phyloP scores from a whole-genome alignment of 2,113 vertebrate genomes.

The Herpailurus yagouaroundi region DNA sequence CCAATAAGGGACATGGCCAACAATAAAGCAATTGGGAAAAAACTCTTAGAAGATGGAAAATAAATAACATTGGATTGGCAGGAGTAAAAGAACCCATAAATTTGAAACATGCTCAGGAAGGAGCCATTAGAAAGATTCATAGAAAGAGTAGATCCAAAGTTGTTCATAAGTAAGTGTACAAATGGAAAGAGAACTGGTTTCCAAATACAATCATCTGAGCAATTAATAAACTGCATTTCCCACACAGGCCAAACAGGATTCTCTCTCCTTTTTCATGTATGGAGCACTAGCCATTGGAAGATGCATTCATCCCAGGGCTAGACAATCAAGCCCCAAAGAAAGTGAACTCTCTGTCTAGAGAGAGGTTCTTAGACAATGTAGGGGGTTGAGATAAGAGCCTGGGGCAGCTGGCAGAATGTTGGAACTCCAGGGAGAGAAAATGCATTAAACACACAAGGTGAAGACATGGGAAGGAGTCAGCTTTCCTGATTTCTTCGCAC shows the following conservation, averaged over 20 bases:
- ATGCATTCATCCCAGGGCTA: background rate
- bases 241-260: background rate
- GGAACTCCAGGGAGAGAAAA: background rate
- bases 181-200: background rate
- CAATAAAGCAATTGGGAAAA: background rate
- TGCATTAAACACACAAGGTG: background rate
- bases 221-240: background rate
- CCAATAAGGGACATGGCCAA: background rate
- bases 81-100: background rate
- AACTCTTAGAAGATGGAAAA: background rate
- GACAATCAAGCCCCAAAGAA: background rate
- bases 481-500: background rate
- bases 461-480: background rate
- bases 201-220: background rate
- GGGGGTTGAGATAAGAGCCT: background rate
- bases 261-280: background rate
- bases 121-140: background rate
- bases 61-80: background rate
- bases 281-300: background rate
- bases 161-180: background rate
- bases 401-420: background rate
- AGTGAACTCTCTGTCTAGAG: background rate
- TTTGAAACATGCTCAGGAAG: background rate
- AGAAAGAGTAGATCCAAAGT: background rate
- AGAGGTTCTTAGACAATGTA: background rate